Percentiles rank a stretch among this genome's conserved stretches.
Evolutionary conservation across 2,888 invertebrate species (phyloP).

Genomic region (Ophion costatus): DNA sequence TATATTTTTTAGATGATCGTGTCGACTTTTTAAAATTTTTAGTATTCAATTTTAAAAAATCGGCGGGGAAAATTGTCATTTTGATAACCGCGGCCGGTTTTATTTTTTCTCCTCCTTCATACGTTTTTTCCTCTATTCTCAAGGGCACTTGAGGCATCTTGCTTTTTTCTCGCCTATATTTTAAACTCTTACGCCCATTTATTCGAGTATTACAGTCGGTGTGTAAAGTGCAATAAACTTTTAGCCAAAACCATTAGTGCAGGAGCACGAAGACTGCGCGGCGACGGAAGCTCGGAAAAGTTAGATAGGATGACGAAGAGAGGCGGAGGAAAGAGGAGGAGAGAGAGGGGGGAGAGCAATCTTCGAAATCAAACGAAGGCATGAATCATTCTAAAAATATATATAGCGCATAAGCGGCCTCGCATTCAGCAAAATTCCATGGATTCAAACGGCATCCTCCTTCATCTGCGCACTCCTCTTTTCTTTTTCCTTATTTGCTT

Average conservation of each 20-base stretch:
- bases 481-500: constrained; percentile 46
- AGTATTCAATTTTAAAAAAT: too few relatives aligned
- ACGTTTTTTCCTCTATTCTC: too few relatives aligned
- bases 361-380: constrained; percentile 81
- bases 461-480: constrained; percentile 57
- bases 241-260: constrained; percentile 48
- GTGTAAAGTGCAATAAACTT: constrained; percentile 43
- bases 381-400: constrained; percentile 82
- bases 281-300: too few relatives aligned
- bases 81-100: too few relatives aligned
- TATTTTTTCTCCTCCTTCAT: too few relatives aligned
- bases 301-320: not conserved
- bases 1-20: too few relatives aligned
- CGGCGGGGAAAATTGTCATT: too few relatives aligned
- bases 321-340: constrained; percentile 4
- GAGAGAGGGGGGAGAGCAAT: constrained; percentile 70
- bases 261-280: constrained; percentile 37
- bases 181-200: too few relatives aligned
- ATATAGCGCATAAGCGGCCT: constrained; percentile 65
- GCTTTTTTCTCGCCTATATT: too few relatives aligned
- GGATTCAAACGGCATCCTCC: constrained; percentile 51
- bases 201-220: too few relatives aligned
- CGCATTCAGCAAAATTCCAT: constrained; percentile 51
- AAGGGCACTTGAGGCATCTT: too few relatives aligned
- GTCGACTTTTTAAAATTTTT: too few relatives aligned